These are phyloP conservation scores for Corydoras sp. DNA, from an alignment of 2,113 vertebrate species.

Conservation along the genomic window DNA sequence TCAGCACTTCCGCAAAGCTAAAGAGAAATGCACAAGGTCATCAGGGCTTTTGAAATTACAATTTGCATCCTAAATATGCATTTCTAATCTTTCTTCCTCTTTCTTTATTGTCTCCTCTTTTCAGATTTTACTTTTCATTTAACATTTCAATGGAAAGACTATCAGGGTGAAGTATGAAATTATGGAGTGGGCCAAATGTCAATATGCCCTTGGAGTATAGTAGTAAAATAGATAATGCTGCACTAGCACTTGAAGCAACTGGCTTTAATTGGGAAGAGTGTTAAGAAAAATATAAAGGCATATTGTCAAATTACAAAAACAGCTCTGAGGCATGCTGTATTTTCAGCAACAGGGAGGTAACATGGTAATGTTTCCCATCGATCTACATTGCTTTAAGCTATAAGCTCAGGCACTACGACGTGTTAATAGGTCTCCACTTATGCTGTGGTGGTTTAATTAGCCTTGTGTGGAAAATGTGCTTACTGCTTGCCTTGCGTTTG, in stretches of 20 bases:
- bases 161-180: not conserved
- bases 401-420: conserved; percentile 58
- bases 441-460: conserved; percentile 71
- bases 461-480: conserved; percentile 67
- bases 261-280: not conserved
- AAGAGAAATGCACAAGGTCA: conserved; percentile 3
- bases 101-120: not conserved
- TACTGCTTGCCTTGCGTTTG: conserved; percentile 60
- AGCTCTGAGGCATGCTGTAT: conserved; percentile 32
- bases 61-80: not conserved
- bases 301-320: not conserved
- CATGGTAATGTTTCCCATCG: conserved; percentile 66
- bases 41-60: not conserved
- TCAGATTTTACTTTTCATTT: not conserved
- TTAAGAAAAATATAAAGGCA: not conserved
- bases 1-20: not conserved
- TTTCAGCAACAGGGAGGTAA: conserved; percentile 45
- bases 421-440: conserved; percentile 67
- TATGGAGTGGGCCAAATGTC: conserved; percentile 1
- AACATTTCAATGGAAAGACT: not conserved
- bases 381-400: conserved; percentile 60
- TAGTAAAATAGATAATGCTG: conserved; percentile 7
- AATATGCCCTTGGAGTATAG: conserved; percentile 6
- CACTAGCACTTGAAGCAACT: conserved; percentile 16
- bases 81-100: not conserved